Base-by-base conservation (phyloP, 2,113 vertebrate genomes). In the Leptosomus discolor region DNA sequence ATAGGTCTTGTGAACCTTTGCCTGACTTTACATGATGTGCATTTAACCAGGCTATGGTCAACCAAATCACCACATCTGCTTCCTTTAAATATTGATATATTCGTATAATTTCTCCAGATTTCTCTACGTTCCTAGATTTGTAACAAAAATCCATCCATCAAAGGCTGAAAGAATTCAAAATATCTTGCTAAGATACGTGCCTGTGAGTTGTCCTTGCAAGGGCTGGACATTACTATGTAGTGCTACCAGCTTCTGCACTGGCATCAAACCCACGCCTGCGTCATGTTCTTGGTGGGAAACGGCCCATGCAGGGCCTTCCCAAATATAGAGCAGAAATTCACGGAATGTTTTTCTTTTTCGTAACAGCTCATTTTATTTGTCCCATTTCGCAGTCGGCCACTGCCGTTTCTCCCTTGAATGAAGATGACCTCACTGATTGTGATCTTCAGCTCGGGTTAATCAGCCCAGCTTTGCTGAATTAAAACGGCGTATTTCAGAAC, bases 251-350 rank as follows among this genome's bases (percentile, higher is more conserved):
- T 63, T 56, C 36, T 36, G 61, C 51, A 18, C 37, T 46, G 51
- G 34, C 43, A 77, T 69, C 36, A 63, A 69, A 50, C 8, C 32
- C 37, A 34, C 1, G 1, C 32, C n/a, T 41, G 39, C 34, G 37
- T 27, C 2, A 0, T 30, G 41, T 26, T 77, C 30, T 56, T 2
- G 0, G 53, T 37, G 41, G 36, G 26, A 78, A 79, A 8, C 5
- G 6, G 39, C 39, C 65, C 46, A 10, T 43, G 41, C 30, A 36
- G 27, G 32, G 5, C 21, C 27, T 48, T 43, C 30, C 14, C 39
- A 81, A 85, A 85, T 12, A 36, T 0, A 69, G 11, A 60, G 9
- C 67, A 70, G 61, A 94, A 85, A 54, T 17, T 46, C 57, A 14
- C 11, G 30, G 24, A 22, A 45, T 5, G 8, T 51, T 77, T 57